Conservation (phyloP, 2,797 vertebrate genomes). For the Sebastes nivosus region DNA sequence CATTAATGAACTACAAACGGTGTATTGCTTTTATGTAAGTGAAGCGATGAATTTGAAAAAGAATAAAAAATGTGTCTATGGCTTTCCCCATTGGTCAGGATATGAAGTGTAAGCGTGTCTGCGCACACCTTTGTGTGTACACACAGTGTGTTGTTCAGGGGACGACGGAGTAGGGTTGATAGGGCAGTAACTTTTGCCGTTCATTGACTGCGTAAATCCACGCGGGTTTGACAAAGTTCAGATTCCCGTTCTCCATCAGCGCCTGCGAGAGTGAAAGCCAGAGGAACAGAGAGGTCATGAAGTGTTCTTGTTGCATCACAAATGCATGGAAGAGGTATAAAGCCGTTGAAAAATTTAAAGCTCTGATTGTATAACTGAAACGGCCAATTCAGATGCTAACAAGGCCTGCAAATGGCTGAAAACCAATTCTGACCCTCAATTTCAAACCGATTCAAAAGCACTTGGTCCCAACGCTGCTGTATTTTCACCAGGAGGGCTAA, state of each 20-base stretch:
- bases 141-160: slow-evolving; percentile 71
- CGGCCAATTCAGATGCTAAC: slow-evolving; percentile 1
- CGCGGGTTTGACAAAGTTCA: slow-evolving; percentile 89
- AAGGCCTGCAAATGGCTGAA: background rate
- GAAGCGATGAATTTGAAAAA: slow-evolving; percentile 15
- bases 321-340: background rate
- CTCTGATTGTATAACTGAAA: background rate
- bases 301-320: background rate
- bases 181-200: slow-evolving; percentile 87
- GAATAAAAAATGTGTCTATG: slow-evolving; percentile 14
- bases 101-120: background rate
- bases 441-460: background rate
- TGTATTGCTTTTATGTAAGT: slow-evolving; percentile 51
- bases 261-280: slow-evolving; percentile 77
- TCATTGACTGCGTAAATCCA: slow-evolving; percentile 92
- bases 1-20: background rate
- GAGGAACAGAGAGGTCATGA: background rate
- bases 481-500: background rate
- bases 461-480: background rate
- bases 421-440: background rate
- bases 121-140: background rate
- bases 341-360: background rate
- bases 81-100: slow-evolving; percentile 19
- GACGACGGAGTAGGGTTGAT: slow-evolving; percentile 90
- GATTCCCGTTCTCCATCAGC: slow-evolving; percentile 87